Evolutionary conservation across 2,888 invertebrate genomes (phyloP), one percentile per base, ranked within the genome.

Genomic region (Gnatocerus cornutus): DNA sequence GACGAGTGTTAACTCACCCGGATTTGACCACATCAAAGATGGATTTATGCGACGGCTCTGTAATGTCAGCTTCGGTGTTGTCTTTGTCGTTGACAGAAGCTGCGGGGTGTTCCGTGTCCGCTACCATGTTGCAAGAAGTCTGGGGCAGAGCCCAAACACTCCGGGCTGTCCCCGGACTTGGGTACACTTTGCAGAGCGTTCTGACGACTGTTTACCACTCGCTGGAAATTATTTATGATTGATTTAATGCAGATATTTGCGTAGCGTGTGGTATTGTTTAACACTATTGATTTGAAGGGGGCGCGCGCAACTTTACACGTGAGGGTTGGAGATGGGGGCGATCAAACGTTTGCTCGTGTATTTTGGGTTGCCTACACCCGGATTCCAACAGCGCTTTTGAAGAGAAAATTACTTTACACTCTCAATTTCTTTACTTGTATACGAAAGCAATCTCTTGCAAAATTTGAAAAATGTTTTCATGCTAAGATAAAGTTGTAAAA

Each of bases 131-230:
- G 87, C 92, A 93, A 75, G 92, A 91, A 84, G 91, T 91, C 86
- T 91, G 92, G 87, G 92, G 91, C 88, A 93, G 88, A 85, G 93
- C 93, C 94, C 94, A 94, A 84, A 94, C 94, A 86, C 93, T 94
- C 85, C 93, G 93, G 87, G 94, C 94, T 86, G 93, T 92, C 89
- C 94, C 94, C 87, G 94, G 94, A 86, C 93, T 93, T 73, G 94
- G 93, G 84, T 91, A 92, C 86, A 93, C 92, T 77, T 85, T 85
- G 80, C 84, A 84, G 77, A 83, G 83, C 84, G 84, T 84, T 78
- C 82, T 84, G 84, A 77, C 79, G 81, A 73, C 73, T 74, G 50
- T 74, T 68, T 73, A 63, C 50, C 37, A 29, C 62, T 33, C 39
- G 45, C 13, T 50, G 27, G 56, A 70, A 71, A 71, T 71, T 67